A percentile compares a stretch with the other conserved stretches of the same genome.
Conservation (phyloP, 2,113 vertebrate species). For the Mola mola region DNA sequence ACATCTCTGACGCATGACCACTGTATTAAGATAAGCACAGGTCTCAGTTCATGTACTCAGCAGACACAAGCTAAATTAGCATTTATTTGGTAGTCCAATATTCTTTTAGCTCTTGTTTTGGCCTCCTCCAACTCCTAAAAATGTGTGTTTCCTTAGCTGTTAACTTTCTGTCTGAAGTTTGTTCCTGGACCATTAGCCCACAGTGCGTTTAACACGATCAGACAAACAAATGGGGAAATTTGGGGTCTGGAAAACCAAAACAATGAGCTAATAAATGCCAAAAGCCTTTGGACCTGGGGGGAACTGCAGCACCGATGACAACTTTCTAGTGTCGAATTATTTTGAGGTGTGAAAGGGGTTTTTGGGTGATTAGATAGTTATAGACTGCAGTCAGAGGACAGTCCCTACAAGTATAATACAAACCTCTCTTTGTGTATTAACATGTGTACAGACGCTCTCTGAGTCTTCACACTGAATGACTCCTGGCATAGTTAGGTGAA, state of each 20-base stretch:
- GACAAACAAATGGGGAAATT: neutral
- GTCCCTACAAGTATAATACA: neutral
- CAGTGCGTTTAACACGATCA: neutral
- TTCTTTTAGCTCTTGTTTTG: too few relatives aligned
- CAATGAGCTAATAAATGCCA: neutral
- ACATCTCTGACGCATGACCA: too few relatives aligned
- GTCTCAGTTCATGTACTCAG: too few relatives aligned
- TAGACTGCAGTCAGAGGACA: neutral
- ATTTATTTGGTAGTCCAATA: too few relatives aligned
- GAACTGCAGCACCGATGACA: too few relatives aligned
- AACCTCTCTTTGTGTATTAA: neutral
- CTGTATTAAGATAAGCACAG: too few relatives aligned
- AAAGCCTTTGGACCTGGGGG: too few relatives aligned
- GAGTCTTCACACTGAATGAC: constrained; percentile 28
- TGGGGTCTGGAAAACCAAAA: neutral
- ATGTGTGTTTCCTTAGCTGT: too few relatives aligned
- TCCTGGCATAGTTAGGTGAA: constrained; percentile 39
- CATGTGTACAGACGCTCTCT: constrained; percentile 13
- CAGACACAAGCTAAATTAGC: too few relatives aligned
- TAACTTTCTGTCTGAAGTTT: neutral
- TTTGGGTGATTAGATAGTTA: neutral
- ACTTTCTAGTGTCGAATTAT: neutral
- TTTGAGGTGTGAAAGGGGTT: too few relatives aligned
- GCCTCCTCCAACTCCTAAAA: too few relatives aligned
- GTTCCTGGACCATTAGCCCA: neutral